phyloP scores from a whole-genome alignment of 2,797 vertebrate species.

The Brotula barbata region DNA sequence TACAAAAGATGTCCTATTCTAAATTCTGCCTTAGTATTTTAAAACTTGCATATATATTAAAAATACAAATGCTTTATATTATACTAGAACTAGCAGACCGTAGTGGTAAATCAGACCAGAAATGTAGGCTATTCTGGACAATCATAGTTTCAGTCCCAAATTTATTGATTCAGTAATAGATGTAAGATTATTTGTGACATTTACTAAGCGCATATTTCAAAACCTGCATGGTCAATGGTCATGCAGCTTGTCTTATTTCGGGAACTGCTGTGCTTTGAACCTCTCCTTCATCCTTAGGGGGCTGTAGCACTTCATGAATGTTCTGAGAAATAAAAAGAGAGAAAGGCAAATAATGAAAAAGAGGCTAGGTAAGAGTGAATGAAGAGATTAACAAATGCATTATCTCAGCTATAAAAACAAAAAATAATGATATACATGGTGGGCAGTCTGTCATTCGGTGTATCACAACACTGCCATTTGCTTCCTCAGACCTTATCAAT shows the following conservation, averaged over 20 bases:
- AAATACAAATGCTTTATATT: too few relatives aligned
- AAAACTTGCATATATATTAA: too few relatives aligned
- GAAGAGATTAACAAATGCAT: background rate
- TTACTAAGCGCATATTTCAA: background rate
- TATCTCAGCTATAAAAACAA: too few relatives aligned
- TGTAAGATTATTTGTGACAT: constrained; percentile 6
- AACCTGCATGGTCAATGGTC: background rate
- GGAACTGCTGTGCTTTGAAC: constrained; percentile 8
- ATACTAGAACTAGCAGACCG: too few relatives aligned
- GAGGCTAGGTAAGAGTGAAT: background rate
- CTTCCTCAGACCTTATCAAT: too few relatives aligned
- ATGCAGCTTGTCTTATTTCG: constrained; percentile 13
- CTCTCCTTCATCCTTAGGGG: constrained; percentile 33
- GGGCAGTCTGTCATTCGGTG: too few relatives aligned
- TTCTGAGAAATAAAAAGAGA: constrained; percentile 60
- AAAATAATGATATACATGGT: too few relatives aligned
- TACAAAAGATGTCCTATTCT: too few relatives aligned
- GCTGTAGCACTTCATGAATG: constrained; percentile 59
- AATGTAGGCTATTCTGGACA: too few relatives aligned
- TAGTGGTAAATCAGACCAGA: too few relatives aligned
- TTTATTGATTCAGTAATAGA: constrained; percentile 37
- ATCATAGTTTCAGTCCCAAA: constrained; percentile 15
- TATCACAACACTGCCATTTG: too few relatives aligned
- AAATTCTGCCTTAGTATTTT: too few relatives aligned
- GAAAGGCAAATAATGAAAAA: background rate